Percentiles rank a stretch among this genome's conserved stretches.
These are phyloP conservation scores for Ypsolopha sequella DNA, from an alignment of 2,888 invertebrate species.

Conservation along the genomic window DNA sequence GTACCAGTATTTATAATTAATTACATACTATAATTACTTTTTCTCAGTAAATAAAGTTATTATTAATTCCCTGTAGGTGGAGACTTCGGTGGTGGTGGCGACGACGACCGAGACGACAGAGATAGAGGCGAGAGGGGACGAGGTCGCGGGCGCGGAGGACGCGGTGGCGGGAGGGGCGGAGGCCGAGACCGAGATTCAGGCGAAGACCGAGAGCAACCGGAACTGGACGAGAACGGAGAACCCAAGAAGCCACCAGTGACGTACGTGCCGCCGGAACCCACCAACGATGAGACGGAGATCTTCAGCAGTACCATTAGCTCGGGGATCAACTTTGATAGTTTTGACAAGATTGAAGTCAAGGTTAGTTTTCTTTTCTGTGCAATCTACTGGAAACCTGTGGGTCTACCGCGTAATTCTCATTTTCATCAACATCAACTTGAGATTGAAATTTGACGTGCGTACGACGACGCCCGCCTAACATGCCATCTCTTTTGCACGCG, in stretches of 20 bases:
- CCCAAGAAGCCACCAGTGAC: conserved; percentile 63
- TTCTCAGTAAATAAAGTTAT: too few species aligned
- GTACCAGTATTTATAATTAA: too few species aligned
- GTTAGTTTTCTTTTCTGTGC: conserved; percentile 56
- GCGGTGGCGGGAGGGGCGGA: conserved; percentile 15
- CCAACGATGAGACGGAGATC: conserved; percentile 77
- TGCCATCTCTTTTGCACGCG: too few species aligned
- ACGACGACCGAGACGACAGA: conserved; percentile 28
- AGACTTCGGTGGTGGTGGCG: conserved; percentile 29
- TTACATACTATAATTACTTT: too few species aligned
- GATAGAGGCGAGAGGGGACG: conserved; percentile 24
- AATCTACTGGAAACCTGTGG: not conserved
- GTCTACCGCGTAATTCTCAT: too few species aligned
- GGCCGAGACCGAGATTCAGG: conserved; percentile 19
- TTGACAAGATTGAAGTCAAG: conserved; percentile 89
- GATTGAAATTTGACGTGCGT: too few species aligned
- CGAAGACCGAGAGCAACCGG: conserved; percentile 15
- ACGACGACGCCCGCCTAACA: too few species aligned
- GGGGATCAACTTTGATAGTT: conserved; percentile 95
- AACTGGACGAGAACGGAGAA: conserved; percentile 30
- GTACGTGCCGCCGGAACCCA: conserved; percentile 79
- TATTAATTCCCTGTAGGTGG: conserved; percentile 7
- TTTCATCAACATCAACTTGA: too few species aligned
- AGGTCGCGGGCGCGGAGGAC: conserved; percentile 19
- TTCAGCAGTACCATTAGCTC: conserved; percentile 77